Conservation (phyloP, 2,113 vertebrate species). For the Copsychus sechellarum region DNA sequence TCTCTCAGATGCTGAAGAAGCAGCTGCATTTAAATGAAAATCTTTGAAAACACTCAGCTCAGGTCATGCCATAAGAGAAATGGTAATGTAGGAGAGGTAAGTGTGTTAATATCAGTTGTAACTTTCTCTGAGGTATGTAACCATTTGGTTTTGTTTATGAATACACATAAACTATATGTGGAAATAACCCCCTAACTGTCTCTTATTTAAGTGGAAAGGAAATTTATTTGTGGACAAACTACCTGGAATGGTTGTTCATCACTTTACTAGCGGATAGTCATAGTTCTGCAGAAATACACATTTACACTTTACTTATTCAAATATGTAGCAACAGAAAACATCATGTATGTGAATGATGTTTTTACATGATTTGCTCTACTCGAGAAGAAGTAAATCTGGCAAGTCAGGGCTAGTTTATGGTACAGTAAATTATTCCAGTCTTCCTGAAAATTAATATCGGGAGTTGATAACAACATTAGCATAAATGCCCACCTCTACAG, state of each 20-base stretch:
- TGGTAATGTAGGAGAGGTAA: not conserved
- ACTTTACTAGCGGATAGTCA: not conserved
- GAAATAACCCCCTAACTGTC: not conserved
- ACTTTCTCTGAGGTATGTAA: not conserved
- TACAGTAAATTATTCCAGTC: not conserved
- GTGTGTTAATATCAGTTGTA: not conserved
- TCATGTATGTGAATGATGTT: not conserved
- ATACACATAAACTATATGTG: not conserved
- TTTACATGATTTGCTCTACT: not conserved
- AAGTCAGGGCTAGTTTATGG: not conserved
- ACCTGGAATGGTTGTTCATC: not conserved
- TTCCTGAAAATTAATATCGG: not conserved
- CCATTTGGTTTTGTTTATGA: not conserved
- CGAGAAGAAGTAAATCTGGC: not conserved
- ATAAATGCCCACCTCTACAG: not conserved
- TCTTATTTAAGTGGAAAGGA: not conserved
- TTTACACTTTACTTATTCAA: not conserved
- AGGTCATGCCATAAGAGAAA: not conserved
- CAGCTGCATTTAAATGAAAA: constrained; percentile 11
- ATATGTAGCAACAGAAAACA: not conserved
- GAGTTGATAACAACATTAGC: not conserved
- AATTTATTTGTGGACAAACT: not conserved
- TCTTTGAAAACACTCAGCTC: not conserved
- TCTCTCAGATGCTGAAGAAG: not conserved
- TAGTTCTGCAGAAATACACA: not conserved